These are phyloP conservation scores for Halichondria panicea DNA, from an alignment of 37 sponge, comb jelly and placozoan species.

Conservation along the genomic window DNA sequence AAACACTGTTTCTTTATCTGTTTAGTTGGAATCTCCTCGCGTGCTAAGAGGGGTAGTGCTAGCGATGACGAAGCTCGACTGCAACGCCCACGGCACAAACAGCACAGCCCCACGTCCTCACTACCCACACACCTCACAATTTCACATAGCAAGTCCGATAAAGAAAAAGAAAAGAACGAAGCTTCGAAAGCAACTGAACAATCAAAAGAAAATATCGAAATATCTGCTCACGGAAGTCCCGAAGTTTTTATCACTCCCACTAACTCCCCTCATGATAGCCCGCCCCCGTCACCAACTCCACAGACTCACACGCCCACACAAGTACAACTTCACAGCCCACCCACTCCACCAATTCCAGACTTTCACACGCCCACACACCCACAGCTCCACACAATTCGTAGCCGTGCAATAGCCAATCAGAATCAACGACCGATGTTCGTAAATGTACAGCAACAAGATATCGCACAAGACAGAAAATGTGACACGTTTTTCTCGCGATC, in stretches of 20 bases:
- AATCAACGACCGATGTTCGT: conserved; percentile 67
- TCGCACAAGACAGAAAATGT: background rate
- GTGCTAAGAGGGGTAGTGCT: too few species aligned
- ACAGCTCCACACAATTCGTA: background rate
- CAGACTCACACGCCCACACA: background rate
- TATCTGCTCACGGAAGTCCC: too few species aligned
- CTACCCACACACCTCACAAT: too few species aligned
- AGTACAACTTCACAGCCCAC: background rate
- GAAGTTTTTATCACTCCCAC: background rate
- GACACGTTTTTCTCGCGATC: conserved; percentile 64
- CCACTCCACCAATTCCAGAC: background rate
- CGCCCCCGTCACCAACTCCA: background rate
- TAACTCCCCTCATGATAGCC: background rate
- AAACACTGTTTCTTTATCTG: too few species aligned
- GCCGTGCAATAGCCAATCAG: background rate
- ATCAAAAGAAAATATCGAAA: too few species aligned
- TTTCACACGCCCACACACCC: background rate
- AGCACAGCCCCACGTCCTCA: too few species aligned
- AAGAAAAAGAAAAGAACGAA: too few species aligned
- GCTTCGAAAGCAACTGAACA: too few species aligned
- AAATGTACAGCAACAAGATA: too few species aligned
- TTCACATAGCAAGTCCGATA: background rate
- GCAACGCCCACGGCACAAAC: too few species aligned
- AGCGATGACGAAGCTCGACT: too few species aligned
- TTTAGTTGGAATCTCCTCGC: too few species aligned